Conservation (phyloP, 2,888 invertebrate genomes). For the Lucinisca nassula region DNA sequence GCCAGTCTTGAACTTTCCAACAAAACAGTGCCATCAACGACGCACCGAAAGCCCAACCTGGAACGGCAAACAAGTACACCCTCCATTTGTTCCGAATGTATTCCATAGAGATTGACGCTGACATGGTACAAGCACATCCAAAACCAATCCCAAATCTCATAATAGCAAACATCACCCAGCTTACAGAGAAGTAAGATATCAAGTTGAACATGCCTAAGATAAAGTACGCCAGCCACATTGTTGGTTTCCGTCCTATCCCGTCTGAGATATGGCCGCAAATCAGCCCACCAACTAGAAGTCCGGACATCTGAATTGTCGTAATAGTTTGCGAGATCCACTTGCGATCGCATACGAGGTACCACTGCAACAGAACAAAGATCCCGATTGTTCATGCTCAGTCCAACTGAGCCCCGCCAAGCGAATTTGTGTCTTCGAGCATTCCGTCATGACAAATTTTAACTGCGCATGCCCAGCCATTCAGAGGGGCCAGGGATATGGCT, state of each 20-base stretch:
- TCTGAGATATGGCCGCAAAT: slow-evolving; percentile 69
- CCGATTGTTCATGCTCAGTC: no score
- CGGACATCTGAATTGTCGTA: slow-evolving; percentile 73
- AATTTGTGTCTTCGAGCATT: no score
- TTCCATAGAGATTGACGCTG: slow-evolving; percentile 51
- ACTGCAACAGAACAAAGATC: slow-evolving; percentile 55
- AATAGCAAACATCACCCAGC: slow-evolving; percentile 76
- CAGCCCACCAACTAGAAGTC: slow-evolving; percentile 68
- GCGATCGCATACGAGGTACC: slow-evolving; percentile 68
- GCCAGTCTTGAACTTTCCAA: slow-evolving; percentile 72
- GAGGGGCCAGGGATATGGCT: no score
- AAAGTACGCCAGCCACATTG: slow-evolving; percentile 50
- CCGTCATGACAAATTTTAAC: no score
- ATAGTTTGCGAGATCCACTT: slow-evolving; percentile 69
- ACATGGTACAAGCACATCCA: slow-evolving; percentile 52
- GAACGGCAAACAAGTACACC: slow-evolving; percentile 41
- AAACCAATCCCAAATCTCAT: slow-evolving; percentile 72
- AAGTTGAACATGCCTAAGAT: slow-evolving; percentile 49
- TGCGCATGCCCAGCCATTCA: no score
- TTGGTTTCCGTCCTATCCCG: slow-evolving; percentile 70
- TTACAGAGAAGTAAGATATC: slow-evolving; percentile 63
- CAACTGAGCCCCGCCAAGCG: no score
- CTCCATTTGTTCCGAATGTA: slow-evolving; percentile 70
- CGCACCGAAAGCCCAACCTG: slow-evolving; percentile 67
- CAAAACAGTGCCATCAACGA: slow-evolving; percentile 65